Base-by-base conservation (phyloP, 2,888 invertebrate species). In the Perizoma affinitatum region DNA sequence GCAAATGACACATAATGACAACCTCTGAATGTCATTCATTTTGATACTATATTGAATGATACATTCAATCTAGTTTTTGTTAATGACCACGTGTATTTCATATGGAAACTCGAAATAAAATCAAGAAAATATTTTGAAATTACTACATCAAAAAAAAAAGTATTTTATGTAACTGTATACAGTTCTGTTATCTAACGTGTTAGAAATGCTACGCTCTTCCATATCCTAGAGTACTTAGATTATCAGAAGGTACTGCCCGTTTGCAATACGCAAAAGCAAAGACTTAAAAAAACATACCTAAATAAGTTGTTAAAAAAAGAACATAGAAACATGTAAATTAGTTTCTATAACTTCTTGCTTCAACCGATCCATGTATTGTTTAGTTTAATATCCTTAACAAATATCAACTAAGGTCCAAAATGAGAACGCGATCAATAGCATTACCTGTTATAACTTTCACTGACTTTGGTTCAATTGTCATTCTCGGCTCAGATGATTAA, bases 401-500 rank as follows among this genome's bases (percentile, higher is more conserved):
- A 35, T 35, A 35, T 7, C 5, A 22, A 11, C 10, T 9, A 47
- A 41, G 42, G 52, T 57, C 45, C n/a, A 48, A 54, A 63, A 58
- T 53, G 45, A 51, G 44, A 53, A 63, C 51, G 11, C 58, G 54
- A 65, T 58, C 59, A 61, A 62, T 48, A 58, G 61, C 52, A 58
- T 35, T 67, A 66, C 68, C 67, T 68, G 65, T 61, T 66, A 61
- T 46, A 54, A 77, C 83, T 84, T 82, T 84, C 83, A 79, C 84
- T 79, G 67, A 68, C 69, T 69, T 67, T 51, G 63, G 51, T 65
- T 69, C 71, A 74, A 67, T 83, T 87, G 89, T 88, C 89, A 86
- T 85, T 86, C 81, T 82, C 75, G 72, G 76, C 81, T 82, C 76
- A 53, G 66, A 86, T 86, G 88, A 88, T 90, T 87, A 85, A 90